Evolutionary conservation across 1,140 invertebrate species (phyloP), one percentile per base, ranked within the genome.

Genomic region (Cherax destructor): DNA sequence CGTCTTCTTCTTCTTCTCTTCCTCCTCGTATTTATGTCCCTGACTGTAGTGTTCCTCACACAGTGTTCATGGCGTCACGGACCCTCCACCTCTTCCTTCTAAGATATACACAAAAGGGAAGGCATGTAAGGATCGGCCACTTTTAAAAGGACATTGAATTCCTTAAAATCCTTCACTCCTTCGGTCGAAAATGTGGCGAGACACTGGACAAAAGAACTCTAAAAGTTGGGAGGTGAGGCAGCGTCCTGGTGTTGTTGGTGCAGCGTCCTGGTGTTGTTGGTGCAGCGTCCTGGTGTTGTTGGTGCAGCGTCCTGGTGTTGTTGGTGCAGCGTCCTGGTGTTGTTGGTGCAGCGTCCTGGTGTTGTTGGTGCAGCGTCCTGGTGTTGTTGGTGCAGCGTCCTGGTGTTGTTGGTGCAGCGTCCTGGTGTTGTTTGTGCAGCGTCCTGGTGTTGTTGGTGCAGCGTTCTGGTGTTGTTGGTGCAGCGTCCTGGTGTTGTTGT

Each of bases 111-210:
- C 69, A 74, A 74, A 74, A 74, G 69, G 6, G 11, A 7, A 74
- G 69, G 69, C 24, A 74, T n/a, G 69, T 30, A 74, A 9, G n/a
- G 24, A 30, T 16, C 24, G 69, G 69, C 69, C 69, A 30, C 69
- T 74, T 74, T 74, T 74, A 74, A 74, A 74, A 74, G 69, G 69
- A 74, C 69, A 74, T 24, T 74, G 69, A 74, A 74, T 74, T 74
- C 69, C 69, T 74, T 74, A 74, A 74, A 74, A 74, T 74, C 69
- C 69, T 74, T 74, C 69, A 74, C 69, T 74, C 69, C 69, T 74
- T 30, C 69, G 69, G 69, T 7, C 24, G 69, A 74, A 74, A 74
- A 74, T 74, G 69, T 74, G 69, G 24, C 21, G 69, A 30, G 69
- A n/a, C 69, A 74, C n/a, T 7, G 21, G n/a, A 74, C 69, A 74